Percentiles rank a stretch among this genome's conserved stretches.
These are phyloP conservation scores for Geococcyx californianus DNA, from an alignment of 2,113 vertebrate genomes.

Conservation along the genomic window DNA sequence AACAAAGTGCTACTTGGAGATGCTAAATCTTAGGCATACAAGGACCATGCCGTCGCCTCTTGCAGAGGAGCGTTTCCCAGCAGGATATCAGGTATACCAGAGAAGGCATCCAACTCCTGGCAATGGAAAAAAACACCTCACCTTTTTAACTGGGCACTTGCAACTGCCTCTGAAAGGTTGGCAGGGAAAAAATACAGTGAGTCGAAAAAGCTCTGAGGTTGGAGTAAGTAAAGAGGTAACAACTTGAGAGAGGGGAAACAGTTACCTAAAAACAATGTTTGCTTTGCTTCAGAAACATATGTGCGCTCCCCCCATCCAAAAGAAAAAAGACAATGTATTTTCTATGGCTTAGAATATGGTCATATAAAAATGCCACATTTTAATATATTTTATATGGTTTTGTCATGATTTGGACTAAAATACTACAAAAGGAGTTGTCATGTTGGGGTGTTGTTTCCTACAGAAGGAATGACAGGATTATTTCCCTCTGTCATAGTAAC, in stretches of 20 bases:
- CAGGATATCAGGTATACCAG: background rate
- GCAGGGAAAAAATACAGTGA: rapidly evolving
- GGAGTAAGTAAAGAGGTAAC: background rate
- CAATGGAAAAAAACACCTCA: background rate
- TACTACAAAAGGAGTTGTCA: background rate
- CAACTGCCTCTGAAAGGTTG: background rate
- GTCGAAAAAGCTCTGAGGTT: background rate
- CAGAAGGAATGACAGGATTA: background rate
- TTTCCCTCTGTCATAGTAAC: background rate
- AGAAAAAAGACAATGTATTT: background rate
- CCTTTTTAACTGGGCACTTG: background rate
- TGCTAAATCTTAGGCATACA: too few relatives aligned
- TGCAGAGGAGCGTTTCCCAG: background rate
- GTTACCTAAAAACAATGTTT: background rate
- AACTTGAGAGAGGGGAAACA: background rate
- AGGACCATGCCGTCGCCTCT: background rate
- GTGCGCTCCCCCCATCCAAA: too few relatives aligned
- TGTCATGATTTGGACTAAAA: background rate
- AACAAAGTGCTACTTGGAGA: background rate
- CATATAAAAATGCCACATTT: too few relatives aligned
- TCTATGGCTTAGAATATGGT: background rate
- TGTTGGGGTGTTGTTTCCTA: background rate
- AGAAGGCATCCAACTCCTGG: background rate
- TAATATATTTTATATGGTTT: background rate
- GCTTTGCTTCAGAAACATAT: background rate